These are phyloP conservation scores for Chionis minor DNA, from an alignment of 2,113 vertebrate species.

Conservation along the genomic window DNA sequence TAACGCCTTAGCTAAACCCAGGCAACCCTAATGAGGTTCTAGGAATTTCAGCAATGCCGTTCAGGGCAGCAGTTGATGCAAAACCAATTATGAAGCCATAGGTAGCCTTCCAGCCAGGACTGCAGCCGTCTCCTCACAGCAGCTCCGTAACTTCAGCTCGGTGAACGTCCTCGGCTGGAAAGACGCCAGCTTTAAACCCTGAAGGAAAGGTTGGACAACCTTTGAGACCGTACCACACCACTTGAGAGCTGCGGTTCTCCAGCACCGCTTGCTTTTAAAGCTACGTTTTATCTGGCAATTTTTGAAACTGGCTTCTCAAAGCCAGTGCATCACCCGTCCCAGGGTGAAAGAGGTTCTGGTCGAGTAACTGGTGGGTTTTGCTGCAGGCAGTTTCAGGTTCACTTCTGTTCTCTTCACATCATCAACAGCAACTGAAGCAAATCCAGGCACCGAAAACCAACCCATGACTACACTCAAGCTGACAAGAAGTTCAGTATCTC, in stretches of 20 bases:
- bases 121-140: not conserved
- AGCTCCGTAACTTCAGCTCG: not conserved
- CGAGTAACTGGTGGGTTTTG: not conserved
- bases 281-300: not conserved
- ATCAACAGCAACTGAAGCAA: not conserved
- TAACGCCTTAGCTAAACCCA: not conserved
- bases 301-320: not conserved
- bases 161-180: not conserved
- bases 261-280: not conserved
- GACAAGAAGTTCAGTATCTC: not conserved
- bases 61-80: not conserved
- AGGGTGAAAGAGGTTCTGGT: not conserved
- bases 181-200: not conserved
- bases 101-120: not conserved
- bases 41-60: conserved; percentile 22
- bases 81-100: not conserved
- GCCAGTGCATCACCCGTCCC: not conserved
- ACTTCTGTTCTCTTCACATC: not conserved
- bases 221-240: not conserved
- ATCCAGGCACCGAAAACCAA: not conserved
- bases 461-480: not conserved
- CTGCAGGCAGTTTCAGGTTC: not conserved
- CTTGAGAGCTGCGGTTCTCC: not conserved
- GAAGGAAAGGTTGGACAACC: not conserved
- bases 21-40: not conserved